A percentile compares a stretch with the other conserved stretches of the same genome.
These are phyloP conservation scores for Thymelicus acteon DNA, from an alignment of 2,888 invertebrate genomes.

Conservation along the genomic window DNA sequence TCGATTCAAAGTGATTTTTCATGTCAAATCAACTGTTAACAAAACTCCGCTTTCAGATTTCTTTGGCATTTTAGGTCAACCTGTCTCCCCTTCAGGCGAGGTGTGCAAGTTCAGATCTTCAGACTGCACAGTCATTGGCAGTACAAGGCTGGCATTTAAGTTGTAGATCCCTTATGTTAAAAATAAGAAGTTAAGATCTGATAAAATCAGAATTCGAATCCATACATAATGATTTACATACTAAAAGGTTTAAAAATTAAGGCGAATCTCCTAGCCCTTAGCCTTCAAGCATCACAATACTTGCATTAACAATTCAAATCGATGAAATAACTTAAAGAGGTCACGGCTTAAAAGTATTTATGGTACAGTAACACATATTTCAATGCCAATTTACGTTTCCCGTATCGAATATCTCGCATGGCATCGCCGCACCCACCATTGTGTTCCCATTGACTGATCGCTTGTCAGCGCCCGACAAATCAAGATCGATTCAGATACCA, in stretches of 20 bases:
- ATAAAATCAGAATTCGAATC: no score
- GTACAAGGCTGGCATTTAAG: no score
- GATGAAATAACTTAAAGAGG: conserved; percentile 30
- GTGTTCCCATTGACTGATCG: conserved; percentile 68
- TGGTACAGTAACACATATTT: conserved; percentile 41
- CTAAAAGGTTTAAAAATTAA: neutral
- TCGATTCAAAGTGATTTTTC: no score
- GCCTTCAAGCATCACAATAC: conserved; percentile 14
- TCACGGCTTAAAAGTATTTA: conserved; percentile 36
- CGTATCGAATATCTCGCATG: conserved; percentile 62
- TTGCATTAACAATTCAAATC: conserved; percentile 27
- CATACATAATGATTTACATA: conserved; percentile 6
- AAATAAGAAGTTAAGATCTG: no score
- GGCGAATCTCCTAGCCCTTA: conserved; percentile 13
- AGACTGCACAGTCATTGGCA: no score
- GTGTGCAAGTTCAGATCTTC: no score
- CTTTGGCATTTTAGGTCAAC: no score
- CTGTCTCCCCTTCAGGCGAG: no score
- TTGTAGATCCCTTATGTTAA: no score
- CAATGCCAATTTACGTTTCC: conserved; percentile 71
- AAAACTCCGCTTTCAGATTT: no score
- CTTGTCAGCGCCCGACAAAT: conserved; percentile 78
- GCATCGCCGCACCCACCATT: conserved; percentile 70
- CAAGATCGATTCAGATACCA: conserved; percentile 77
- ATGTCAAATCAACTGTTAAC: no score